Evolutionary conservation across 2,797 vertebrate species (phyloP), one percentile per base, ranked within the genome.

Genomic region (Lithobates pipiens): DNA sequence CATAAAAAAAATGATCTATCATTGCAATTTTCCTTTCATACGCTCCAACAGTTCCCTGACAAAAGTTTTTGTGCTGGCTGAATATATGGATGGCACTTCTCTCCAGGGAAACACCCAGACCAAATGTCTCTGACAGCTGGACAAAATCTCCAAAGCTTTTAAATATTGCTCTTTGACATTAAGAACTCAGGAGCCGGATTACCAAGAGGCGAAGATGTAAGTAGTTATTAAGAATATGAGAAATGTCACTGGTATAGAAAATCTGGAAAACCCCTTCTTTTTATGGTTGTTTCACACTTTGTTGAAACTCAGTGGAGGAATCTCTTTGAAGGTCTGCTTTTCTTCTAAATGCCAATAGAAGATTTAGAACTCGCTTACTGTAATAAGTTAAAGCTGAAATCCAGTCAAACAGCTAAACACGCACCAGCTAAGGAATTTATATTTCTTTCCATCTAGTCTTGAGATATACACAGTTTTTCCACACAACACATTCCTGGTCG

Each of bases 1-100:
- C 76, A 82, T 71, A 70, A 67, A 67, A 76, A 86, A 83, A 87
- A 87, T 83, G 85, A 87, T 87, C 85, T 87, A 87, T 87, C 85
- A 80, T 83, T 80, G 85, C 85, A 87, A 87, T 87, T 87, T 87
- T 79, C 85, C 57, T 76, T 87, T 87, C 81, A 79, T 79, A 83
- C 76, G 85, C 81, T 83, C 81, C 63, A 86, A 83, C 85, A 86
- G 71, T 80, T 83, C 76, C 50, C 76, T 87, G 76, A 83, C 76
- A 83, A 87, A 87, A 87, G 85, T 87, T 87, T 79, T 79, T 80
- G 32, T 83, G 42, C 81, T 50, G 65, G 63, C 76, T 87, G 71
- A 77, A 83, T 83, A 74, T 78, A 83, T 9, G 61, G 76, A 83
- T 76, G 81, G 70, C 70, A 69, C 70, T 74, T 86, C 50, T 76